A percentile compares a stretch with the other conserved stretches of the same genome.
Conservation (phyloP, 2,113 vertebrate species). For the Eubucco bourcierii region DNA sequence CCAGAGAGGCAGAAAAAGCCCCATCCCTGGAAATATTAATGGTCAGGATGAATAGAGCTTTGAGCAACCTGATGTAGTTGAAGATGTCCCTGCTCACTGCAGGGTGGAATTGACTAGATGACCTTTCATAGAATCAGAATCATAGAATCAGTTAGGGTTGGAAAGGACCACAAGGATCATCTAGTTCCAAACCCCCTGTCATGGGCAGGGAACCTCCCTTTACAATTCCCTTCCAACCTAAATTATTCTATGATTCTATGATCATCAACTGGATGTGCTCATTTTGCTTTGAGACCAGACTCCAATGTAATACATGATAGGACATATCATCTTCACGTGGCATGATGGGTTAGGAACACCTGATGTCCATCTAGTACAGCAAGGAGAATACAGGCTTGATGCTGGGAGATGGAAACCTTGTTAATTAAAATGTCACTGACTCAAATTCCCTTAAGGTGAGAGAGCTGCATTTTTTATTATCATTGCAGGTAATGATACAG, state of each 20-base stretch:
- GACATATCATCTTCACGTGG: not conserved
- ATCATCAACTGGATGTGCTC: not conserved
- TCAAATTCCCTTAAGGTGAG: constrained; percentile 48
- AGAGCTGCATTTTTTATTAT: constrained; percentile 12
- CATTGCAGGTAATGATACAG: not conserved
- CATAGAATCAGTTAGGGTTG: too few relatives aligned
- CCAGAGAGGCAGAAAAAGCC: not conserved
- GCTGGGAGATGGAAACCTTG: not conserved
- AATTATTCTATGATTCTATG: not conserved
- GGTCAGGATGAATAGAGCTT: not conserved
- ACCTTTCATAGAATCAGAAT: too few relatives aligned
- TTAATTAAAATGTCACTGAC: constrained; percentile 60
- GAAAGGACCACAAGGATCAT: too few relatives aligned
- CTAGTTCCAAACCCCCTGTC: too few relatives aligned
- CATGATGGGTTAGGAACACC: not conserved
- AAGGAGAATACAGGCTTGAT: not conserved
- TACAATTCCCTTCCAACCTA: not conserved
- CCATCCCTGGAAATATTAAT: not conserved
- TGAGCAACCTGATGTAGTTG: not conserved
- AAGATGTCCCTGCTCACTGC: not conserved
- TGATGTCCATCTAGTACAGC: not conserved
- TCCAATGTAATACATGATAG: not conserved
- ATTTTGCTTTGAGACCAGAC: not conserved
- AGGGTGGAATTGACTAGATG: not conserved
- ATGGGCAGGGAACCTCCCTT: not conserved